These are phyloP conservation scores for Mylabris sibirica DNA, from an alignment of 2,888 invertebrate genomes.

Conservation along the genomic window DNA sequence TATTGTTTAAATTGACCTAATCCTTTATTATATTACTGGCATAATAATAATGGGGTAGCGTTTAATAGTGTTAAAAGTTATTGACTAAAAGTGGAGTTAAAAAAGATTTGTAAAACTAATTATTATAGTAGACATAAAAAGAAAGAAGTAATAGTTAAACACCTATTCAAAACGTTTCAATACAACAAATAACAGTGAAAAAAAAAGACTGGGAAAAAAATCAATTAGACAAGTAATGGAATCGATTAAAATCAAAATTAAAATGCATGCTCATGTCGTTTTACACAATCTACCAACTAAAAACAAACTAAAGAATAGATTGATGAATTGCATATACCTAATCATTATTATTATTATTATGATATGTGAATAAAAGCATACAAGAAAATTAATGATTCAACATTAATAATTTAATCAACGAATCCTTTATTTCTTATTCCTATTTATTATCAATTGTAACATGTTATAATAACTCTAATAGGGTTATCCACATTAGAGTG, in stretches of 20 bases:
- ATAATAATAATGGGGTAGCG: too few relatives aligned
- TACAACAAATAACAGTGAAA: neutral
- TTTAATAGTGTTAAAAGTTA: too few relatives aligned
- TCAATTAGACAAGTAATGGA: neutral
- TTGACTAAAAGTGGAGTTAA: too few relatives aligned
- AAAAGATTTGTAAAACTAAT: too few relatives aligned
- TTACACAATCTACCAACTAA: neutral
- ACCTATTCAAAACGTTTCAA: neutral
- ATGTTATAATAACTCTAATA: too few relatives aligned
- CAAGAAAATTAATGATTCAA: slow-evolving; percentile 14
- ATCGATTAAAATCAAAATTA: neutral
- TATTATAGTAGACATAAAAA: too few relatives aligned
- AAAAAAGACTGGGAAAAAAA: neutral
- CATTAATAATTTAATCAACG: neutral
- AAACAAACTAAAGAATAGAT: neutral
- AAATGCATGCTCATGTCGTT: neutral
- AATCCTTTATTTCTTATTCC: neutral
- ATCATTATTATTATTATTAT: neutral
- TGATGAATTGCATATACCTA: slow-evolving; percentile 4
- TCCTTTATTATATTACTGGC: too few relatives aligned
- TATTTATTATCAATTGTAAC: neutral
- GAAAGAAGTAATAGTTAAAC: neutral
- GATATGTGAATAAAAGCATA: neutral
- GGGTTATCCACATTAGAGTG: too few relatives aligned
- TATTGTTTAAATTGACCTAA: too few relatives aligned